A percentile compares a stretch with the other conserved stretches of the same genome.
Conservation (phyloP, 2,797 vertebrate genomes). For the Brachyalestes nurse region DNA sequence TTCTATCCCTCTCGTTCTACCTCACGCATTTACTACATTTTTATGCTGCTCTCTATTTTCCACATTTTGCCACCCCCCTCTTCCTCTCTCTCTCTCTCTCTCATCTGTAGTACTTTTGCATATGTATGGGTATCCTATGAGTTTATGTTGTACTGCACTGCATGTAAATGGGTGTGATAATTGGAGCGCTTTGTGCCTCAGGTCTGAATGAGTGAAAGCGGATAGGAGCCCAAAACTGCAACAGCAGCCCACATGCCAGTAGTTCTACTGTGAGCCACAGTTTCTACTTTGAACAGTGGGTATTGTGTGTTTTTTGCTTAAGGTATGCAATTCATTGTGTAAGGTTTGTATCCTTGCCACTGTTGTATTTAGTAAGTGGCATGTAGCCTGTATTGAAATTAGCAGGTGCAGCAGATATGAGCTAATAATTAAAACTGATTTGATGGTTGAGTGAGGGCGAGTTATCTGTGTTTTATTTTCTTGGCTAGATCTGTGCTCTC, state of each 20-base stretch:
- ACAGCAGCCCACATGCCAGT: constrained; percentile 33
- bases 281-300: not conserved
- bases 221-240: constrained; percentile 36
- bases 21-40: too few species aligned
- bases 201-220: constrained; percentile 37
- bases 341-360: not conserved
- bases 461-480: not conserved
- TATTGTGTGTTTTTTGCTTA: not conserved
- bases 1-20: not conserved
- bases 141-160: constrained; percentile 36
- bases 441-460: constrained; percentile 24
- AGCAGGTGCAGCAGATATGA: not conserved
- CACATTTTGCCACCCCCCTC: not conserved
- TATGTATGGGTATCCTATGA: constrained; percentile 27
- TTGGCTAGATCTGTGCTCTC: constrained; percentile 11
- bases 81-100: not conserved
- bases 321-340: constrained; percentile 2
- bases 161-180: constrained; percentile 54
- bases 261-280: not conserved
- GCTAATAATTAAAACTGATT: constrained; percentile 4
- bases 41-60: constrained; percentile 4
- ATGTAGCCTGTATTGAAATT: not conserved
- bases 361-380: constrained; percentile 2
- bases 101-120: not conserved
- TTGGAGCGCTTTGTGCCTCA: constrained; percentile 33